Evolutionary conservation across 2,888 invertebrate species (phyloP).

Genomic region (Plebejus melissa): DNA sequence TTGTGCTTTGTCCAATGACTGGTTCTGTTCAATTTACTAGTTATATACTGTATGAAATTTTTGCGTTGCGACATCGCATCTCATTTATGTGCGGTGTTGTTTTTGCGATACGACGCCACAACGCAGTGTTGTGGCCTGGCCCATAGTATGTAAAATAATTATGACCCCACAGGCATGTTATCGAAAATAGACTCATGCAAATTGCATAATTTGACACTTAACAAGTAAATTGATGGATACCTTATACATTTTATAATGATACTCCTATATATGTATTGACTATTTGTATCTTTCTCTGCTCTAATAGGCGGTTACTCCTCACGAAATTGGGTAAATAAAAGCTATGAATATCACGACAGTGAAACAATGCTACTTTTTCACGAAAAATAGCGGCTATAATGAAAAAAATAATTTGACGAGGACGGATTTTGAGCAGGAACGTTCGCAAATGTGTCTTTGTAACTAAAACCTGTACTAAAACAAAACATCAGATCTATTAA

Average conservation of each 20-base stretch:
- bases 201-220: background rate
- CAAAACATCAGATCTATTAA: conserved; percentile 15
- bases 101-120: too few relatives aligned
- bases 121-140: too few relatives aligned
- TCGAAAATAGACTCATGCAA: background rate
- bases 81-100: too few relatives aligned
- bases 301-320: conserved; percentile 16
- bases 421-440: conserved; percentile 36
- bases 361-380: background rate
- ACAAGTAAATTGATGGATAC: background rate
- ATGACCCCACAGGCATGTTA: background rate
- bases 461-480: conserved; percentile 21
- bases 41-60: too few relatives aligned
- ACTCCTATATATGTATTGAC: background rate
- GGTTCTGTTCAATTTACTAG: too few relatives aligned
- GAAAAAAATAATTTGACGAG: conserved; percentile 30
- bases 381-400: conserved; percentile 28
- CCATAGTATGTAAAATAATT: background rate
- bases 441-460: conserved; percentile 22
- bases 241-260: background rate
- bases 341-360: background rate
- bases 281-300: background rate
- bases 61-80: too few relatives aligned
- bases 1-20: too few relatives aligned
- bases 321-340: background rate